These are phyloP conservation scores for Parelbella ahira DNA, from an alignment of 2,888 invertebrate species.

Conservation along the genomic window DNA sequence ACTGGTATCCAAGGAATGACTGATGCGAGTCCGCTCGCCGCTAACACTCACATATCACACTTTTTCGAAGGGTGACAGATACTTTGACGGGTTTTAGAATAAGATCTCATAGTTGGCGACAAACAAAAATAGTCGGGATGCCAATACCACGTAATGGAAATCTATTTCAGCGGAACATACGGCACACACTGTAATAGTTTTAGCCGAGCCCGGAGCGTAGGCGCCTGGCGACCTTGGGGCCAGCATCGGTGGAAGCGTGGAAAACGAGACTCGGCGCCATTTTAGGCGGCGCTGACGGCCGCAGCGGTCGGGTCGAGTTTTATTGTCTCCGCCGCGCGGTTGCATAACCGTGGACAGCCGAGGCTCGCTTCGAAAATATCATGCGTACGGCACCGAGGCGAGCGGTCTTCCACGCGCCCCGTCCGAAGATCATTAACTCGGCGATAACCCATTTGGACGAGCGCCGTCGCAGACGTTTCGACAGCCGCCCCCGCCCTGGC, in stretches of 20 bases:
- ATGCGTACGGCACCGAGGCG: constrained; percentile 37
- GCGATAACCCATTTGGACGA: constrained; percentile 68
- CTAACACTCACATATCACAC: constrained; percentile 46
- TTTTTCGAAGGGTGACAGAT: constrained; percentile 42
- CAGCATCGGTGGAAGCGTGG: constrained; percentile 64
- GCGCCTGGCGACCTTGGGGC: constrained; percentile 72
- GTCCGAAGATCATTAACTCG: constrained; percentile 70
- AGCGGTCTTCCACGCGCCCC: constrained; percentile 46
- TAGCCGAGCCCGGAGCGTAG: constrained; percentile 71
- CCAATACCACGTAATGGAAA: constrained; percentile 64
- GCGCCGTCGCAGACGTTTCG: constrained; percentile 63
- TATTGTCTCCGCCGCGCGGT: constrained; percentile 73
- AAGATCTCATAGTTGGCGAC: constrained; percentile 53
- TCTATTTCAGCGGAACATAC: constrained; percentile 69
- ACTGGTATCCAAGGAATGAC: constrained; percentile 19
- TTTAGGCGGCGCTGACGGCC: constrained; percentile 70
- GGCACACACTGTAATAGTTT: constrained; percentile 63
- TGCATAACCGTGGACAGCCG: constrained; percentile 63
- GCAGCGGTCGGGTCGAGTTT: constrained; percentile 72
- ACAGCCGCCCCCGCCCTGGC: constrained; percentile 53
- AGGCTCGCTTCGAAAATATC: constrained; percentile 62
- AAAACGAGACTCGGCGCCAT: constrained; percentile 74
- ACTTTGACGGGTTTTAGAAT: constrained; percentile 27
- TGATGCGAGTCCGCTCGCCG: constrained; percentile 13
- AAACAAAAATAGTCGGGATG: constrained; percentile 68